Evolutionary conservation across 1,140 invertebrate genomes (phyloP).

Genomic region (Meteorus sp.): DNA sequence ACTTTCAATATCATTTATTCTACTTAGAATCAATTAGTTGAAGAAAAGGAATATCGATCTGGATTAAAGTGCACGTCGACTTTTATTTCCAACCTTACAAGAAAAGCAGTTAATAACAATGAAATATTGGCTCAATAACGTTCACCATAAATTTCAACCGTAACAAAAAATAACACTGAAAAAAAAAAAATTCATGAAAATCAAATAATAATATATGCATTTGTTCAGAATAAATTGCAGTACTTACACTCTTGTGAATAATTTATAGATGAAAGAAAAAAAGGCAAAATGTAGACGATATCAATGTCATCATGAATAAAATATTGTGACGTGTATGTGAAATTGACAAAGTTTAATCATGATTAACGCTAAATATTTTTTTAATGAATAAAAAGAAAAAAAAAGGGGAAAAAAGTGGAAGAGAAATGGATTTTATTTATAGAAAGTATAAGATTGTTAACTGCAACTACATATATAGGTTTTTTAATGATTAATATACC

Average conservation of each 20-base stretch:
- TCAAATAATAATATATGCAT: too few species aligned
- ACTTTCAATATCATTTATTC: conserved; percentile 3
- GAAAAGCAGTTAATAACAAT: neutral
- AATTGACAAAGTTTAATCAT: too few species aligned
- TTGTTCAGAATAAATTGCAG: too few species aligned
- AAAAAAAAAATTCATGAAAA: neutral
- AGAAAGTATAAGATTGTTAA: neutral
- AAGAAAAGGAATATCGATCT: neutral
- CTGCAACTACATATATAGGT: neutral
- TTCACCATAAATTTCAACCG: neutral
- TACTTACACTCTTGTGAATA: too few species aligned
- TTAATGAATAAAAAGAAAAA: too few species aligned
- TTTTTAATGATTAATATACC: neutral
- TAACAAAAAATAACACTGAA: too few species aligned
- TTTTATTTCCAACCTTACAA: neutral
- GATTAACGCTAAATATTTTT: neutral
- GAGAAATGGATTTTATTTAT: too few species aligned
- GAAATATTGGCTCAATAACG: neutral
- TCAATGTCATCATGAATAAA: too few species aligned
- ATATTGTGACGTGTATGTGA: too few species aligned
- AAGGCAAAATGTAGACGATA: too few species aligned
- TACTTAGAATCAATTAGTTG: conserved; percentile 21
- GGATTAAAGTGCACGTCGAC: neutral
- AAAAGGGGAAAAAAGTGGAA: too few species aligned
- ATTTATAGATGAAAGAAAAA: too few species aligned